Percentiles rank a stretch among this genome's conserved stretches.
Conservation (phyloP, 1,140 invertebrate species). For the Antheraea pernyi region DNA sequence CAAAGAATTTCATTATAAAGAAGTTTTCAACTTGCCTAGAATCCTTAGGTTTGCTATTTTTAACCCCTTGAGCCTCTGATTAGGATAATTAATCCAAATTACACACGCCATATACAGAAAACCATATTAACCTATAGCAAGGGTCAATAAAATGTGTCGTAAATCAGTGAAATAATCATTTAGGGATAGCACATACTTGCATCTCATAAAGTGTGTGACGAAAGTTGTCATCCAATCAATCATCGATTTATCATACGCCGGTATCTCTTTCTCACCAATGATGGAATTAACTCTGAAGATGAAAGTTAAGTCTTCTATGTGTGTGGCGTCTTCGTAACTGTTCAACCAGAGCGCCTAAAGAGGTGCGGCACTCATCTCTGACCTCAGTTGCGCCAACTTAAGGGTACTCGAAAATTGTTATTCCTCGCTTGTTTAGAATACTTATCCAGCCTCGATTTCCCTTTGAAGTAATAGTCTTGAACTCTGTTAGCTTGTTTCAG, state of each 20-base stretch:
- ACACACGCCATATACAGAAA: no score
- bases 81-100: no score
- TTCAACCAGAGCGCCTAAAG: constrained; percentile 13
- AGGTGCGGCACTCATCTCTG: constrained; percentile 15
- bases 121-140: no score
- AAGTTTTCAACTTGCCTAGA: no score
- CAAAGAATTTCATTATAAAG: no score
- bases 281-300: constrained; percentile 1
- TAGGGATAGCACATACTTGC: constrained; percentile 1
- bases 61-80: no score
- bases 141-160: no score
- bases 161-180: no score
- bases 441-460: constrained; percentile 20
- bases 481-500: constrained; percentile 12
- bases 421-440: constrained; percentile 20
- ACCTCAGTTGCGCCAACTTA: constrained; percentile 23
- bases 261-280: neutral
- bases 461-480: constrained; percentile 24
- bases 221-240: constrained; percentile 7
- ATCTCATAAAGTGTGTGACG: constrained; percentile 9
- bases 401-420: constrained; percentile 32
- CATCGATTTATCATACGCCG: constrained; percentile 1
- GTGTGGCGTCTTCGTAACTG: constrained; percentile 20
- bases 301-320: constrained; percentile 33
- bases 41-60: no score